A percentile compares a stretch with the other conserved stretches of the same genome.
Conservation (phyloP, 2,113 vertebrate genomes). For the Falco punctatus region DNA sequence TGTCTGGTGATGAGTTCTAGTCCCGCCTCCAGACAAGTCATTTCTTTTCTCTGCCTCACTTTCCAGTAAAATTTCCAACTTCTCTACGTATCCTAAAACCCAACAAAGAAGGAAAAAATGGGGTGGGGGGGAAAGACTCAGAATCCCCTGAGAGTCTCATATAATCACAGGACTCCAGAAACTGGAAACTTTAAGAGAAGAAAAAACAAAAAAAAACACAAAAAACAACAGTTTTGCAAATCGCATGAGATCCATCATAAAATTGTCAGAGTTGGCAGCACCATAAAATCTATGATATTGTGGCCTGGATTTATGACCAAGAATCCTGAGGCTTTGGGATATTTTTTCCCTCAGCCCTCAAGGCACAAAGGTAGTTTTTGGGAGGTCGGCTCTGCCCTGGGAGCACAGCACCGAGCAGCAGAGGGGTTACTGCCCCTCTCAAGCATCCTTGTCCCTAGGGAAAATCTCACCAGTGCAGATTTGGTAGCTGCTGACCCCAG, state of each 20-base stretch:
- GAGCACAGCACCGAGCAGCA: not conserved
- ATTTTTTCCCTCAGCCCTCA: not conserved
- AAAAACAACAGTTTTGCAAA: constrained; percentile 1
- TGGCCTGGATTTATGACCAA: constrained; percentile 24
- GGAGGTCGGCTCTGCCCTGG: not conserved
- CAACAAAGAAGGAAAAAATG: not conserved
- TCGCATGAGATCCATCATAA: constrained; percentile 21
- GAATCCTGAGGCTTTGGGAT: constrained; percentile 11
- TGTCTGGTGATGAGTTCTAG: not conserved
- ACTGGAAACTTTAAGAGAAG: not conserved
- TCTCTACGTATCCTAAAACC: not conserved
- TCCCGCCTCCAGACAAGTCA: not conserved
- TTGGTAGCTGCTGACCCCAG: not conserved
- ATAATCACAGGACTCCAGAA: not conserved
- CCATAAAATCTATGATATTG: constrained; percentile 5
- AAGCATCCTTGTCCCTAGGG: not conserved
- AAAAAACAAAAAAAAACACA: not conserved
- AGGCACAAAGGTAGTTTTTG: not conserved
- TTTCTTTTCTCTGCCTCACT: not conserved
- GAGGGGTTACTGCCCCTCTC: not conserved
- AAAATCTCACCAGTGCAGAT: not conserved
- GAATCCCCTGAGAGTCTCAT: not conserved
- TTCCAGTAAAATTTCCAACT: not conserved
- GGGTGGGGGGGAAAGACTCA: not conserved
- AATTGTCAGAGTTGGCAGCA: constrained; percentile 36